A percentile compares a stretch with the other conserved stretches of the same genome.
Conservation (phyloP, 2,797 vertebrate species). For the Pyrrhura leucotis region DNA sequence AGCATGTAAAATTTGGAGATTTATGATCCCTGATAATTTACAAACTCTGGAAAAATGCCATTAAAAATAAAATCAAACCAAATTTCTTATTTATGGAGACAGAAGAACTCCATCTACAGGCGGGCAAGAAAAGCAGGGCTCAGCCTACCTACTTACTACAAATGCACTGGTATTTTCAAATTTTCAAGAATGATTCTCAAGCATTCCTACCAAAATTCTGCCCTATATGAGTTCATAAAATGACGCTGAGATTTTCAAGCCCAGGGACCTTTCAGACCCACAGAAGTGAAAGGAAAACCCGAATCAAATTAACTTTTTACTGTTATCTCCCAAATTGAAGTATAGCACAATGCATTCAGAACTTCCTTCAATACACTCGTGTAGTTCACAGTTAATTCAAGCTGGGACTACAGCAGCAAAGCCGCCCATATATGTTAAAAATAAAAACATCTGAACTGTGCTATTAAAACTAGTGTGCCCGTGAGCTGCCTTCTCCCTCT, state of each 20-base stretch:
- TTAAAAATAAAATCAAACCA: neutral
- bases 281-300: neutral
- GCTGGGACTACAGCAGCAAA: neutral
- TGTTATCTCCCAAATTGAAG: neutral
- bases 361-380: neutral
- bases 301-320: neutral
- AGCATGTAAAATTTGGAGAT: neutral
- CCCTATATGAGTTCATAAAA: neutral
- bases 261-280: neutral
- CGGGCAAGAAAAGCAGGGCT: neutral
- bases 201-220: neutral
- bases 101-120: neutral
- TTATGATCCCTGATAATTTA: neutral
- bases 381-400: neutral
- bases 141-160: neutral
- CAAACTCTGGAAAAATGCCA: neutral
- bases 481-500: neutral
- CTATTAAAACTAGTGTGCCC: neutral
- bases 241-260: fast-evolving
- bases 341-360: neutral
- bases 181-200: neutral
- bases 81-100: neutral
- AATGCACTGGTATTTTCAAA: neutral
- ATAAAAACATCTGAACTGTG: neutral
- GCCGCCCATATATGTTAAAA: neutral